Conservation (phyloP, 2,797 vertebrate species). For the Phoxinus dragarum region DNA sequence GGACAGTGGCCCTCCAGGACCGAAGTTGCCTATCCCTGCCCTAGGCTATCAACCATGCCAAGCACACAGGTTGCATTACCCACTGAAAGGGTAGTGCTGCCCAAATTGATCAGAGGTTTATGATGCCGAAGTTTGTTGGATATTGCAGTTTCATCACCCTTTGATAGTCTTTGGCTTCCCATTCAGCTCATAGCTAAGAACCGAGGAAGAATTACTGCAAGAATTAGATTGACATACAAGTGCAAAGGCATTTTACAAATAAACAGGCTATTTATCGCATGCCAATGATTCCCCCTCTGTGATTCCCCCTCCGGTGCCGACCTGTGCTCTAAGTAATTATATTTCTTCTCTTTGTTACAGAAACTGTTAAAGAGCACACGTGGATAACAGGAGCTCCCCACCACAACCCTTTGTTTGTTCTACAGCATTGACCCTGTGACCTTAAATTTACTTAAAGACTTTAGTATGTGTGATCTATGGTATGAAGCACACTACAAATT, state of each 20-base stretch:
- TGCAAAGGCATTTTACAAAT: background rate
- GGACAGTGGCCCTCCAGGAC: no score
- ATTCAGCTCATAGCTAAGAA: background rate
- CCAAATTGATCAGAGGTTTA: background rate
- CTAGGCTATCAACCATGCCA: background rate
- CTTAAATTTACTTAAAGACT: background rate
- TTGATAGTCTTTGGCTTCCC: background rate
- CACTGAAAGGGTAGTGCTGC: background rate
- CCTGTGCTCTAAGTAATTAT: background rate
- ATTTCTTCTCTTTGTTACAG: constrained; percentile 56
- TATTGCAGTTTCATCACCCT: background rate
- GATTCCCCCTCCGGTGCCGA: background rate
- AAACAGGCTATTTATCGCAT: background rate
- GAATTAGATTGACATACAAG: background rate
- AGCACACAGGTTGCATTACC: background rate
- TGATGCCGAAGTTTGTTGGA: background rate
- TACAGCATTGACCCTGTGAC: constrained; percentile 5
- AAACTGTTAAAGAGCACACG: constrained; percentile 63
- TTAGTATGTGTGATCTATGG: background rate
- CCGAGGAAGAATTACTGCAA: background rate
- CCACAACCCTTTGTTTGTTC: constrained; percentile 21
- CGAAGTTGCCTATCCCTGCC: no score
- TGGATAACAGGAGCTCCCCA: constrained; percentile 43
- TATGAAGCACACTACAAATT: background rate
- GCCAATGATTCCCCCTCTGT: background rate